Evolutionary conservation across 1,140 invertebrate genomes (phyloP).

Genomic region (Onthophagus taurus): DNA sequence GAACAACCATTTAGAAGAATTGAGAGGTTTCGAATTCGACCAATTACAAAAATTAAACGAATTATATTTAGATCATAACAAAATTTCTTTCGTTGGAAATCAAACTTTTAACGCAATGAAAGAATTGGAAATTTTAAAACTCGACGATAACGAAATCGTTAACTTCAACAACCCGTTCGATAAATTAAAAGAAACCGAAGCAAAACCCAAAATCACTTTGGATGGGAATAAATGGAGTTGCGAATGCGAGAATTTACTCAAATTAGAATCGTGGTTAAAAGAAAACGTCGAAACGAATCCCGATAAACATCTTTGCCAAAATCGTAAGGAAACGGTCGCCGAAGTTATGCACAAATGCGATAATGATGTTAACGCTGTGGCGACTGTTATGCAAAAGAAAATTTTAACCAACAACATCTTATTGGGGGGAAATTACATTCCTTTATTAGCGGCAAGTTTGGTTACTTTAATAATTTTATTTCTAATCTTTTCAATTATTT

Average conservation of each 20-base stretch:
- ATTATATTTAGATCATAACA: conserved; percentile 74
- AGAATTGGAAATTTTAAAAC: conserved; percentile 63
- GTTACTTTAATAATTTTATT: conserved; percentile 63
- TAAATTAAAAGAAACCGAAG: too few relatives aligned
- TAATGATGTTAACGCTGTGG: conserved; percentile 49
- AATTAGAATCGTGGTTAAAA: conserved; percentile 55
- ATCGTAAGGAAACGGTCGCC: conserved; percentile 43
- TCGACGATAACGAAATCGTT: conserved; percentile 70
- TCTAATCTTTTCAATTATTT: conserved; percentile 55
- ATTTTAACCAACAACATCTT: conserved; percentile 46
- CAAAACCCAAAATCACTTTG: conserved; percentile 54
- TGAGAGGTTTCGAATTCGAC: conserved; percentile 68
- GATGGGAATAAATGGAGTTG: conserved; percentile 66
- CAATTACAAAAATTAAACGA: conserved; percentile 64
- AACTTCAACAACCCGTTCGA: too few relatives aligned
- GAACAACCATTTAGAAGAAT: conserved; percentile 63
- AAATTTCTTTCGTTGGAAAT: conserved; percentile 61
- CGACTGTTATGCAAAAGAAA: conserved; percentile 51
- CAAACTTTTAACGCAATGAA: conserved; percentile 64
- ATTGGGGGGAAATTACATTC: conserved; percentile 54
- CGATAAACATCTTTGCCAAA: conserved; percentile 49
- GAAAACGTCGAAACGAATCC: conserved; percentile 50
- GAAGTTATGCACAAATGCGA: conserved; percentile 53
- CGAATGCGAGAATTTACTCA: conserved; percentile 55
- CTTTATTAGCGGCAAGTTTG: conserved; percentile 57